Percentiles rank a stretch among this genome's conserved stretches.
Evolutionary conservation across 2,888 invertebrate species (phyloP).

Genomic region (Anthophora plumipes): DNA sequence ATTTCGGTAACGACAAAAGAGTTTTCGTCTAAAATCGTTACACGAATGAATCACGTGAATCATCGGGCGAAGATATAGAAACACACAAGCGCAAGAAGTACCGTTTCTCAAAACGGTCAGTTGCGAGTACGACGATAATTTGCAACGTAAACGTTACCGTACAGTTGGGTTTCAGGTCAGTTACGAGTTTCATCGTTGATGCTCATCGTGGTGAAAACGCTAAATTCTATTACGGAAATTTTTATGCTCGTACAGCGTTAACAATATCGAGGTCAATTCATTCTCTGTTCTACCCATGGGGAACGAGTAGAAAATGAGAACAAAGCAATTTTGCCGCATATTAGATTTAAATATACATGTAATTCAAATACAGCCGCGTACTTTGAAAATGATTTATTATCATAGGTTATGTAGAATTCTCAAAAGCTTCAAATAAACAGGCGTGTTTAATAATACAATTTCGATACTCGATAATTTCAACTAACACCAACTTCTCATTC

Average conservation of each 20-base stretch:
- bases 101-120: conserved; percentile 82
- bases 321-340: conserved; percentile 24
- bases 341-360: not conserved
- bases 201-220: conserved; percentile 44
- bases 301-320: conserved; percentile 39
- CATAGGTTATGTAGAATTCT: not conserved
- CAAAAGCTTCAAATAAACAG: too few species aligned
- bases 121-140: conserved; percentile 78
- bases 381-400: too few species aligned
- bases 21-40: conserved; percentile 6
- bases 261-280: conserved; percentile 46
- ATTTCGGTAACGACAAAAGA: not conserved
- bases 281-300: conserved; percentile 3
- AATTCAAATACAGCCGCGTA: not conserved
- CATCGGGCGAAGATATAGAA: conserved; percentile 52
- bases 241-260: conserved; percentile 23
- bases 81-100: conserved; percentile 72
- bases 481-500: too few species aligned
- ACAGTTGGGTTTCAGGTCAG: conserved; percentile 73
- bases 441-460: too few species aligned
- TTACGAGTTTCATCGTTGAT: conserved; percentile 49
- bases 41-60: conserved; percentile 32
- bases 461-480: too few species aligned
- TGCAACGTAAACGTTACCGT: conserved; percentile 77
- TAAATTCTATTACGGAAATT: conserved; percentile 42